Conservation (phyloP, 2,797 vertebrate genomes). For the Pyrocephalus nanus region DNA sequence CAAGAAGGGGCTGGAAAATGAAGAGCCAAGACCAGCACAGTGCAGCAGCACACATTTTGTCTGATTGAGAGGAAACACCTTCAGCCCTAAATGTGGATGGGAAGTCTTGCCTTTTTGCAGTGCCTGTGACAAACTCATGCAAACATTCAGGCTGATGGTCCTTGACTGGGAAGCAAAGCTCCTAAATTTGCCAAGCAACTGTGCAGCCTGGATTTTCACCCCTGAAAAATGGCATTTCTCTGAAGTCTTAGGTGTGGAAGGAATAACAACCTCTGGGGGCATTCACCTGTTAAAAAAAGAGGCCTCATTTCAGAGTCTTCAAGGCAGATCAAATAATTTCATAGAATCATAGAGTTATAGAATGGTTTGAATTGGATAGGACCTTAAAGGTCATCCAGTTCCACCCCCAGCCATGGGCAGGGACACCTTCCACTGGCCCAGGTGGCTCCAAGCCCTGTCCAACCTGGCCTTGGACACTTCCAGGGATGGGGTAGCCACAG, state of each 20-base stretch:
- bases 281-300: neutral
- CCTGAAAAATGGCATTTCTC: fast-evolving
- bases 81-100: neutral
- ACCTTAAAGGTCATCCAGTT: fast-evolving
- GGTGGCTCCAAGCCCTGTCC: fast-evolving
- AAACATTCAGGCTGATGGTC: neutral
- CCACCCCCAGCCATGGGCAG: neutral
- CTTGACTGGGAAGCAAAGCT: neutral
- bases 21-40: neutral
- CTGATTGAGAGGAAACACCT: neutral
- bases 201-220: neutral
- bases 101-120: neutral
- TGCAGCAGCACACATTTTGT: neutral
- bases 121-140: neutral
- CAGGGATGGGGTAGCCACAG: neutral
- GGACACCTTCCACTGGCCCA: neutral
- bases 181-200: neutral
- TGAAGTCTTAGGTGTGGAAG: neutral
- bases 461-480: fast-evolving
- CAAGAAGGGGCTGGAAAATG: neutral
- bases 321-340: neutral
- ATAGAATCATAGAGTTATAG: neutral
- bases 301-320: neutral
- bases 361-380: neutral
- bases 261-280: neutral